phyloP scores from a whole-genome alignment of 2,113 vertebrate genomes.

The Solenodon paradoxus region DNA sequence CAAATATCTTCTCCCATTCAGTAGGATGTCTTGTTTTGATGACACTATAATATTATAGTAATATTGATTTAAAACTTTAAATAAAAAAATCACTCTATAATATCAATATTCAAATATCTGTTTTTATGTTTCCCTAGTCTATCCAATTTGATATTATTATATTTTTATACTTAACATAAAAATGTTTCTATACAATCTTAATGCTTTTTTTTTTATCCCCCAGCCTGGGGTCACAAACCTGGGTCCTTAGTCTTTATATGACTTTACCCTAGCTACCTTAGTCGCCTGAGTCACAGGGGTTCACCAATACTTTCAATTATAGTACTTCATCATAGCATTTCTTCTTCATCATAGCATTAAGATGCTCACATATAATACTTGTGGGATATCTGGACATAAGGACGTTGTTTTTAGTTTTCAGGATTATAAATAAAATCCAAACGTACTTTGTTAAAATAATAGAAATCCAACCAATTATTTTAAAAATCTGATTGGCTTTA shows the following conservation, averaged over 20 bases:
- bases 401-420: not conserved
- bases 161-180: not conserved
- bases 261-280: too few relatives aligned
- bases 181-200: not conserved
- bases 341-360: not conserved
- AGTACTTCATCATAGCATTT: not conserved
- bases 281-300: too few relatives aligned
- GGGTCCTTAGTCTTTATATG: too few relatives aligned
- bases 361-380: not conserved
- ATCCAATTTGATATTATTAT: not conserved
- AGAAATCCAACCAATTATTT: not conserved
- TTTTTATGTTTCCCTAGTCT: not conserved
- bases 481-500: not conserved
- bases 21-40: too few relatives aligned
- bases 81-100: not conserved
- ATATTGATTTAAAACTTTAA: not conserved
- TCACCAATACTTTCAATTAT: too few relatives aligned
- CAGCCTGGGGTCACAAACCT: too few relatives aligned
- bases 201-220: too few relatives aligned
- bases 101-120: not conserved
- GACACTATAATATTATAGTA: too few relatives aligned
- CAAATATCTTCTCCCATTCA: too few relatives aligned
- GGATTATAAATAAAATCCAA: not conserved
- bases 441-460: not conserved
- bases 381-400: not conserved